phyloP scores from a whole-genome alignment of 2,888 invertebrate species.

The Drosophila acutilabella region DNA sequence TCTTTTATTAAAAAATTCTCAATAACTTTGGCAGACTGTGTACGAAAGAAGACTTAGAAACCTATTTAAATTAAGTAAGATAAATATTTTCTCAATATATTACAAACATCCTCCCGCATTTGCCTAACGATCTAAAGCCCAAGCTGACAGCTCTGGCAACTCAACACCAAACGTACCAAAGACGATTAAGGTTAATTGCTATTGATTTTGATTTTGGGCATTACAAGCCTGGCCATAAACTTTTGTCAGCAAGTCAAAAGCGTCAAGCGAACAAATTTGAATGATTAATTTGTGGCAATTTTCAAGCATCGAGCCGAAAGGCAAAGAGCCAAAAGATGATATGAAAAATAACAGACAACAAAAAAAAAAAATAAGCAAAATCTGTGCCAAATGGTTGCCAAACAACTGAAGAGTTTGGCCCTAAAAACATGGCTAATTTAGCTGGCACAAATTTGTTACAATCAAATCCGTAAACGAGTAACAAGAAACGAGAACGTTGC shows the following conservation, averaged over 20 bases:
- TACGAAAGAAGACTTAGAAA: too few relatives aligned
- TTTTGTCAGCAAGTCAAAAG: constrained; percentile 63
- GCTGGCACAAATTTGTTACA: constrained; percentile 75
- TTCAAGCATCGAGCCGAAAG: constrained; percentile 34
- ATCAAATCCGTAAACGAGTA: constrained; percentile 68
- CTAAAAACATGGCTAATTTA: constrained; percentile 72
- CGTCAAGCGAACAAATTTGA: constrained; percentile 59
- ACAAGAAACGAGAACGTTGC: constrained; percentile 58
- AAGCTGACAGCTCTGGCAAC: constrained; percentile 40
- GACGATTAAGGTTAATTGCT: constrained; percentile 76
- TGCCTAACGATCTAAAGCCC: constrained; percentile 19
- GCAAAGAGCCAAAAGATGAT: constrained; percentile 34
- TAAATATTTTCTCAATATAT: not conserved
- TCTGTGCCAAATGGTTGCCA: constrained; percentile 67
- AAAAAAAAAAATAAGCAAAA: constrained; percentile 28
- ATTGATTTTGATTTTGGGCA: constrained; percentile 62
- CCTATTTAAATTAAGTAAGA: not conserved
- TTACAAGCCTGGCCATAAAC: constrained; percentile 32
- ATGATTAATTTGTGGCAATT: constrained; percentile 73
- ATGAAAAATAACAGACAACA: constrained; percentile 15
- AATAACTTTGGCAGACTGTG: too few relatives aligned
- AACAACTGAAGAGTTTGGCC: constrained; percentile 52
- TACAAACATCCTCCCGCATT: constrained; percentile 19
- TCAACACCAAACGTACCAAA: constrained; percentile 39
- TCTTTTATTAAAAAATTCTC: too few relatives aligned